Evolutionary conservation across 1,140 invertebrate species (phyloP), one percentile per base, ranked within the genome.

Genomic region (Drosophila simulans): DNA sequence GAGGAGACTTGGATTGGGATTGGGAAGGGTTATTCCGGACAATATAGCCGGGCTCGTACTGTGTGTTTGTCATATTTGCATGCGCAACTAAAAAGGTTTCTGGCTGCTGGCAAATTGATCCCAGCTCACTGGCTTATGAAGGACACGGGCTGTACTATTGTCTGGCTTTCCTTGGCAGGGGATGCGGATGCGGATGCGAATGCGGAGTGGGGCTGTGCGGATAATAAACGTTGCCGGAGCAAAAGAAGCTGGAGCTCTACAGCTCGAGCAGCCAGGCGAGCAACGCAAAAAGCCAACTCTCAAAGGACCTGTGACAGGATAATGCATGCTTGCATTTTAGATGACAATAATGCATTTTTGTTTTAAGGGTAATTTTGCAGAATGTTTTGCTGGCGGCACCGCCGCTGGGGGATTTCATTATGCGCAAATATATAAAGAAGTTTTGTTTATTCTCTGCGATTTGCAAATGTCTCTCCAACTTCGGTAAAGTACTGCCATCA

Each of bases 321-420:
- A 91, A 91, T 91, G 90, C 86, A 91, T 89, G 76, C 83, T 81
- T 91, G 90, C 90, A 91, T 91, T 91, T 89, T 84, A 91, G 81
- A 91, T 91, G 83, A 91, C 83, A 89, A 91, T 88, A 91, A 91
- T 88, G 85, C 80, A 90, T 91, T 90, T 91, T 90, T 90, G 78
- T 90, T 90, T 90, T 90, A 90, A 81, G 86, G 81, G 86, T 90
- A 90, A 89, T 90, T 89, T 90, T 84, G 80, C 80, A 89, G 79
- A 89, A 89, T 89, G 80, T 82, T 88, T 82, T 80, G 62, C 64
- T 20, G 35, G 42, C 15, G 10, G 59, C 59, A 22, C 17, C 27
- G 40, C 42, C 58, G 58, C 55, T 34, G 22, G 46, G 77, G 84
- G 88, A 89, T 89, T 89, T 89, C 69, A 89, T 84, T 89, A 80